Conservation (phyloP, 2,113 vertebrate species). For the Oncorhynchus tshawytscha region DNA sequence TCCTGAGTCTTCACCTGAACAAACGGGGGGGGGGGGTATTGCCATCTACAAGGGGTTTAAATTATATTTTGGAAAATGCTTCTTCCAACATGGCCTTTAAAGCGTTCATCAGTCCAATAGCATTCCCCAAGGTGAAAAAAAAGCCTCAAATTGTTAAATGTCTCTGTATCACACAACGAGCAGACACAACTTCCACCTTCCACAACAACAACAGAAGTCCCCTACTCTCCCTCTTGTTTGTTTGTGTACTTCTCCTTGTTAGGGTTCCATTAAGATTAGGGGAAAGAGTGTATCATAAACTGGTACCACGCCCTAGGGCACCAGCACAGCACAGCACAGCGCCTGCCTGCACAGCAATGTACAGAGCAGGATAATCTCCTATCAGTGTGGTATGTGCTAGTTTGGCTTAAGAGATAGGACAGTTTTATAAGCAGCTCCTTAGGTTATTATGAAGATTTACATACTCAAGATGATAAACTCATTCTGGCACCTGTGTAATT, state of each 20-base stretch:
- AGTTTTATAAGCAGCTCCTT: conserved; percentile 78
- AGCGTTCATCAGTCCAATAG: too few relatives aligned
- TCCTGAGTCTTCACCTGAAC: too few relatives aligned
- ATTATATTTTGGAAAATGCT: too few relatives aligned
- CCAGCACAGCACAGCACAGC: conserved; percentile 49
- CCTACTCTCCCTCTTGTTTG: conserved; percentile 77
- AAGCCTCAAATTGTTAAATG: not conserved
- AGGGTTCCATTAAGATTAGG: conserved; percentile 91
- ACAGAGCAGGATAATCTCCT: conserved; percentile 93
- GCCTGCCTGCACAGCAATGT: conserved; percentile 59
- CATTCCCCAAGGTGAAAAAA: too few relatives aligned
- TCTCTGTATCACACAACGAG: not conserved
- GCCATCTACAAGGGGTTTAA: too few relatives aligned
- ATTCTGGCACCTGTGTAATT: conserved; percentile 83
- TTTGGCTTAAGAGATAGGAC: conserved; percentile 78
- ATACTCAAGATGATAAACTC: conserved; percentile 79
- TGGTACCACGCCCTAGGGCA: conserved; percentile 85
- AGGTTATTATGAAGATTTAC: conserved; percentile 80
- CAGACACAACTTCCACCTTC: conserved; percentile 17
- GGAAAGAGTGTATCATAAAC: conserved; percentile 90
- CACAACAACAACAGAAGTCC: conserved; percentile 16
- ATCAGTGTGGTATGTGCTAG: conserved; percentile 86
- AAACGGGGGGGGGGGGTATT: too few relatives aligned
- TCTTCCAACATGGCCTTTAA: too few relatives aligned
- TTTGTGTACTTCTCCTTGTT: conserved; percentile 87